Evolutionary conservation across 2,797 vertebrate species (phyloP), one percentile per base, ranked within the genome.

Genomic region (Dermochelys coriacea): DNA sequence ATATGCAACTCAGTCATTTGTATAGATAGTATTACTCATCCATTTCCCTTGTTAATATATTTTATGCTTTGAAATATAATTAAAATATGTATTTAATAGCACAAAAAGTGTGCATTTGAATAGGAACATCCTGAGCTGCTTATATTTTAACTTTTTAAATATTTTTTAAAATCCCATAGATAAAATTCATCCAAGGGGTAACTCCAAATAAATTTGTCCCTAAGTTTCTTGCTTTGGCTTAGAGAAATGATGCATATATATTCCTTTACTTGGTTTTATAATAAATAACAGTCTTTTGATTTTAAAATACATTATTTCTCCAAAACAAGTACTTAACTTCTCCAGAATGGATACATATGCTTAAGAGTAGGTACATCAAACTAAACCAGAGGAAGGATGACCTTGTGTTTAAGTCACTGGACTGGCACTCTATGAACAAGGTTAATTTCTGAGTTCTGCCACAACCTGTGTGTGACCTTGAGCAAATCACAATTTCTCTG

Each of bases 11-110:
- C 1, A 50, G 55, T 49, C 27, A 64, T 87, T 87, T 87, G 47
- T 54, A 87, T 51, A 91, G 64, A 84, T 2, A 80, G 41, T 54
- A 54, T 80, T 93, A 92, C 57, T 87, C 82, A 91, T 88, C 2
- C 4, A 6, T 92, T 91, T 82, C 64, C 71, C 25, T 64, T 34
- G 82, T 6, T 80, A 93, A 92, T 88, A 89, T 4, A 1, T 87
- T 91, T 95, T 87, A 74, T 14, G 1, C 3, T 84, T 84, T 91
- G 80, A 94, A 93, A 91, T 90, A 41, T 80, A 78, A 80, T 29
- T 71, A 41, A 71, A 88, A 88, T 41, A 2, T 8, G 0, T 87
- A 64, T 87, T 90, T 94, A 71, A 85, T 82, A 88, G 41, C 25
- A 88, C n/a, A 68, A 31, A 87, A 87, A 37, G 1, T 7, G 77